A percentile compares a stretch with the other conserved stretches of the same genome.
phyloP scores from a whole-genome alignment of 2,888 invertebrate genomes.

The Galerucella pusilla region DNA sequence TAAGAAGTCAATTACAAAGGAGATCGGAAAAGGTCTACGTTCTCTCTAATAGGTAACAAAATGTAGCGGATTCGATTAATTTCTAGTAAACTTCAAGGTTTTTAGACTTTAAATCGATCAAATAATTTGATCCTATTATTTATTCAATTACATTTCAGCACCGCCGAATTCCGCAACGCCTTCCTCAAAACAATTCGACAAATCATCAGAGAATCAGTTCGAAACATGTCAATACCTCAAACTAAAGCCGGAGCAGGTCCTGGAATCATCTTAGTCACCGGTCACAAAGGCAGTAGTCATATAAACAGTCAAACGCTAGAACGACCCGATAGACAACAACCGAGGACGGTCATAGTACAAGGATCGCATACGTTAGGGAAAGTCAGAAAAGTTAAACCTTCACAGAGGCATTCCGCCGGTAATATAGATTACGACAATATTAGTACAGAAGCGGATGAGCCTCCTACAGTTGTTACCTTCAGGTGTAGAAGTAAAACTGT shows the following conservation, averaged over 20 bases:
- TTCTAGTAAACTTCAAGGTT: no score
- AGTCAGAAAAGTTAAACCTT: constrained; percentile 79
- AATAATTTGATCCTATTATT: neutral
- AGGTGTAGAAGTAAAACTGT: constrained; percentile 91
- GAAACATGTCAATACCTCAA: constrained; percentile 95
- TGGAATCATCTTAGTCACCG: constrained; percentile 63
- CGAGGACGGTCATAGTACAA: constrained; percentile 48
- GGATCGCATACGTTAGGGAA: constrained; percentile 84
- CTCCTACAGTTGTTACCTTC: constrained; percentile 68
- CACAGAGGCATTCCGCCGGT: constrained; percentile 84
- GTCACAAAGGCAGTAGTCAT: constrained; percentile 60
- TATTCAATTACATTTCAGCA: constrained; percentile 69
- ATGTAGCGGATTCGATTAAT: no score
- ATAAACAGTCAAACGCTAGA: constrained; percentile 72
- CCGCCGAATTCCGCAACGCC: constrained; percentile 95
- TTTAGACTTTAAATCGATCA: no score
- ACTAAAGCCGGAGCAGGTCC: constrained; percentile 73
- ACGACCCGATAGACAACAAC: constrained; percentile 63
- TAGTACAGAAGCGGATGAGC: constrained; percentile 79
- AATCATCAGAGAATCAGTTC: constrained; percentile 95
- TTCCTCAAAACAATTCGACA: constrained; percentile 97
- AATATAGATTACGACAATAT: constrained; percentile 87
- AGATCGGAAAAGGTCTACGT: constrained; percentile 97
- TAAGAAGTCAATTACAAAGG: constrained; percentile 92
- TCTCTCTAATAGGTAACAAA: constrained; percentile 86